Evolutionary conservation across 2,888 invertebrate genomes (phyloP), one percentile per base, ranked within the genome.

Genomic region (Troilus luridus): DNA sequence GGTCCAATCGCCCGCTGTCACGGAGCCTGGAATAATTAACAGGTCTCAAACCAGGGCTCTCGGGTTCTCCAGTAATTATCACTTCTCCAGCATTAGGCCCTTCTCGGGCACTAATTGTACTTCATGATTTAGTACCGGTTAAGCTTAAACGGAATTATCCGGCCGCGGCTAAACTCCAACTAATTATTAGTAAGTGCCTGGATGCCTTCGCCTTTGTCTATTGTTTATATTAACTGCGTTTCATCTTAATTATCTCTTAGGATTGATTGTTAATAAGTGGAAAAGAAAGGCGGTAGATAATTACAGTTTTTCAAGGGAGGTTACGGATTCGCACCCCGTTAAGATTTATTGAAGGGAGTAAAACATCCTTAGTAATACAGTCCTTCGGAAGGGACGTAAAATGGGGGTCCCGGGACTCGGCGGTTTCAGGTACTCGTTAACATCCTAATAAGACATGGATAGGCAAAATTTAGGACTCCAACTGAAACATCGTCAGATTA

Each of bases 141-240:
- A 41, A 27, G 27, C 72, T 41, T 77, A 77, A 77, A 77, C 27
- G 72, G 72, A 27, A 77, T 77, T 77, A 77, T 77, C 72, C 72
- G 27, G 72, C 27, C 19, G 72, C 72, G 72, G 72, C 27, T 41
- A 77, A 77, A 77, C 72, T 77, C 72, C 72, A 19, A 77, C 72
- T 24, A 77, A 77, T 77, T 41, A 77, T 77, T 17, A 7, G 14
- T 41, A 77, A 77, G 41, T 77, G 72, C 14, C 24, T 14, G 14
- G 24, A 17, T 72, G 24, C 17, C 72, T 27, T 72, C 14, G 27
- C 72, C n/a, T 12, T 67, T 67, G 14, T 24, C 67, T 67, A 77
- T 77, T 41, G 72, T 41, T 77, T 21, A 19, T 77, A 17, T 8
- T 8, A 8, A 77, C 17, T 7, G 72, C 41, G 72, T 12, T 77